Evolutionary conservation across 2,113 vertebrate species (phyloP).

Genomic region (Lamprologus ornatipinnis): DNA sequence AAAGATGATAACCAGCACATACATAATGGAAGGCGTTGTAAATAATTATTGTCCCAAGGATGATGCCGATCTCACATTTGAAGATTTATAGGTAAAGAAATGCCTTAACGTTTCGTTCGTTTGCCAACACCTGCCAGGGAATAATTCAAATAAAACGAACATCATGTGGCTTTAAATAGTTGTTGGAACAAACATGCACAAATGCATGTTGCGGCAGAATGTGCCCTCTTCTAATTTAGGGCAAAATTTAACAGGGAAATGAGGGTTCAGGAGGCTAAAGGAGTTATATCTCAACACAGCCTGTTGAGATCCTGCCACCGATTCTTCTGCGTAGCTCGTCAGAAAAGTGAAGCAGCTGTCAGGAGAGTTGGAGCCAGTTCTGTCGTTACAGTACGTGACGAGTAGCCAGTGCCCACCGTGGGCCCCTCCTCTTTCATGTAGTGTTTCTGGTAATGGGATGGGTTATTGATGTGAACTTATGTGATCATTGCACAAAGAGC

Average conservation of each 20-base stretch:
- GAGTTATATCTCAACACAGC: constrained; percentile 26
- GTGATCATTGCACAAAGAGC: constrained; percentile 56
- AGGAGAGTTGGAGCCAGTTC: neutral
- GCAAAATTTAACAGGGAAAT: neutral
- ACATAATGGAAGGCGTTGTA: neutral
- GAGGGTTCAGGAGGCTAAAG: neutral
- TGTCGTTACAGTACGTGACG: neutral
- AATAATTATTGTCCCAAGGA: neutral
- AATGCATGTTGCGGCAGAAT: neutral
- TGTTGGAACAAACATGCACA: neutral
- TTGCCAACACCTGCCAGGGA: neutral
- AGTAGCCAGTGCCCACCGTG: neutral
- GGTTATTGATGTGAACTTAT: constrained; percentile 54
- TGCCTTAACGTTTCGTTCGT: neutral
- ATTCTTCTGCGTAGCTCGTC: neutral
- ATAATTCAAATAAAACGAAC: neutral
- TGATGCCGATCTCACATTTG: neutral
- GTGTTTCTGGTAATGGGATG: constrained; percentile 48
- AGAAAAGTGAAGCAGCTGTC: constrained; percentile 12
- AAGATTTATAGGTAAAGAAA: neutral
- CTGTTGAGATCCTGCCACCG: constrained; percentile 3
- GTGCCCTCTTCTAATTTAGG: neutral
- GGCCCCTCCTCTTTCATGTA: constrained; percentile 48
- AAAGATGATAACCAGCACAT: neutral
- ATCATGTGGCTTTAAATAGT: neutral